Conservation (phyloP, 2,797 vertebrate species). For the Acanthornis magna region DNA sequence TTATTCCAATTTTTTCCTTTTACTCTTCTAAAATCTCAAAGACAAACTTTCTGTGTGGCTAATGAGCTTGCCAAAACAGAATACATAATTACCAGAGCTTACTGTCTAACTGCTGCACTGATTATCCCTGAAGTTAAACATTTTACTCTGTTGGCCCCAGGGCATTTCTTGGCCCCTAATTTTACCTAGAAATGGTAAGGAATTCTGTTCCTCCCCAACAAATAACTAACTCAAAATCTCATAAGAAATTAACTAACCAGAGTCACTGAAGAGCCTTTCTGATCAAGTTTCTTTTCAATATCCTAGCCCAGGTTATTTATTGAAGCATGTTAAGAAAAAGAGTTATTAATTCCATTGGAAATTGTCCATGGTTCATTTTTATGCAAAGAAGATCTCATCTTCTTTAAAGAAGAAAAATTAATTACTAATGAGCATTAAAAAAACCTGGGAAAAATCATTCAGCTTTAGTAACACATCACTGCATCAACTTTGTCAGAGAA, state of each 20-base stretch:
- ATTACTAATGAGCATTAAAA: conserved; percentile 70
- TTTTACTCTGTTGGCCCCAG: not conserved
- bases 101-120: not conserved
- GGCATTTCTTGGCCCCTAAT: not conserved
- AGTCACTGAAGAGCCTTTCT: not conserved
- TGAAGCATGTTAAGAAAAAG: conserved; percentile 23
- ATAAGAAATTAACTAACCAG: not conserved
- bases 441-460: conserved; percentile 56
- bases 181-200: not conserved
- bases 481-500: conserved; percentile 65
- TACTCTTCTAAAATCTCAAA: not conserved
- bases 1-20: not conserved
- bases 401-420: conserved; percentile 37
- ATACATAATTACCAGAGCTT: not conserved
- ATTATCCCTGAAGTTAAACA: not conserved
- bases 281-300: not conserved
- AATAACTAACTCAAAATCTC: not conserved
- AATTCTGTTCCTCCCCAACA: not conserved
- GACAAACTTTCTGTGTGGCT: not conserved
- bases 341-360: not conserved
- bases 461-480: conserved; percentile 63
- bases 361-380: conserved; percentile 38
- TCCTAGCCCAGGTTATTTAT: not conserved
- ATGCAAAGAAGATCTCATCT: conserved; percentile 50
- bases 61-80: not conserved